phyloP scores from a whole-genome alignment of 1,140 invertebrate species.

The Drosophila kepulauana region DNA sequence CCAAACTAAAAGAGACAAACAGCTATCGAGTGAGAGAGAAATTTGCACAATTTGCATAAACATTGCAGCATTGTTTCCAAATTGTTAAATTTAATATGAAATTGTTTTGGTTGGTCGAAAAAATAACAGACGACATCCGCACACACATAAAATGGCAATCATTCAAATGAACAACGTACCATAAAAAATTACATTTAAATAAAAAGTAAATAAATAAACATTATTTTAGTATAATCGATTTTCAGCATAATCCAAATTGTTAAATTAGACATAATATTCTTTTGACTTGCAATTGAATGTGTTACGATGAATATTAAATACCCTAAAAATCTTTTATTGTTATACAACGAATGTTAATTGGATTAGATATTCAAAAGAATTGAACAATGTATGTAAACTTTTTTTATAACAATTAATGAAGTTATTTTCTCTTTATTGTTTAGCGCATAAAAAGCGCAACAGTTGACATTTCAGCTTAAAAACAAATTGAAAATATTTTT shows the following conservation, averaged over 20 bases:
- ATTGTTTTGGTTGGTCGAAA: conserved; percentile 1
- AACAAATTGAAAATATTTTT: too few relatives aligned
- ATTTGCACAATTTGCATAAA: conserved; percentile 38
- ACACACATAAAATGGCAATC: conserved; percentile 4
- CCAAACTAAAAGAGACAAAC: background rate
- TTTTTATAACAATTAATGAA: too few relatives aligned
- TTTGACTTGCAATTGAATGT: too few relatives aligned
- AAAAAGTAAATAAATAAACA: background rate
- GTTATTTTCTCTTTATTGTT: too few relatives aligned
- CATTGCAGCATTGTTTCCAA: conserved; percentile 13
- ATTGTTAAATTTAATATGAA: conserved; percentile 18
- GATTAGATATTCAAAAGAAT: too few relatives aligned
- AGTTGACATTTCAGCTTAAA: too few relatives aligned
- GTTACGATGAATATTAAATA: background rate
- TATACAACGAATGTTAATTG: too few relatives aligned
- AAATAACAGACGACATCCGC: background rate
- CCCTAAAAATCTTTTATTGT: background rate
- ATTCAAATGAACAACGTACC: background rate
- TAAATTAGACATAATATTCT: background rate
- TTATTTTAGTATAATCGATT: conserved; percentile 12
- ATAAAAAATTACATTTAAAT: conserved; percentile 3
- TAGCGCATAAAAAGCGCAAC: too few relatives aligned
- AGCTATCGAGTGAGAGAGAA: background rate
- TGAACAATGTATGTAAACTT: too few relatives aligned
- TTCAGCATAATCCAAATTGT: background rate